These are phyloP conservation scores for Rutpela maculata DNA, from an alignment of 2,888 invertebrate genomes.

Conservation along the genomic window DNA sequence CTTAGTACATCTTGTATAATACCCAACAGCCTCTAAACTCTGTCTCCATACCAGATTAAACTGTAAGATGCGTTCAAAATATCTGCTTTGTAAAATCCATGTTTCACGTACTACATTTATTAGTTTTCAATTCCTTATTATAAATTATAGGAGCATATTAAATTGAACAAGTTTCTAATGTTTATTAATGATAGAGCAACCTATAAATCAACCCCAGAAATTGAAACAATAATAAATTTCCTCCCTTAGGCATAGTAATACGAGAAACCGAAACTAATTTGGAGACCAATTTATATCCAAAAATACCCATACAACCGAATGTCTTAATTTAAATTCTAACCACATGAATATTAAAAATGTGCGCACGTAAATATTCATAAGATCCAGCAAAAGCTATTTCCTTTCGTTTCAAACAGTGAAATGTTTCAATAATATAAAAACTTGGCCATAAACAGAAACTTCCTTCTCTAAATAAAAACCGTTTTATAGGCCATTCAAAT, in stretches of 20 bases:
- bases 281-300: not conserved
- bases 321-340: not conserved
- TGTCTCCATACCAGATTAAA: too few relatives aligned
- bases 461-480: not conserved
- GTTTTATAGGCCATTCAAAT: not conserved
- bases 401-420: not conserved
- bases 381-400: not conserved
- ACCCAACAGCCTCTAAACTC: too few relatives aligned
- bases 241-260: not conserved
- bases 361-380: not conserved
- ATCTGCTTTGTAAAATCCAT: too few relatives aligned
- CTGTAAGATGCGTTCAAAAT: too few relatives aligned
- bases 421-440: not conserved
- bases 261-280: not conserved
- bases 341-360: conserved; percentile 3
- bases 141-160: not conserved
- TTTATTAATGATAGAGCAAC: not conserved
- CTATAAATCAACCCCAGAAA: not conserved
- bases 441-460: not conserved
- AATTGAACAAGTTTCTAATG: not conserved
- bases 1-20: too few relatives aligned
- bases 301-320: not conserved
- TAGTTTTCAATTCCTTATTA: not conserved
- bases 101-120: not conserved
- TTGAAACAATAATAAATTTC: conserved; percentile 1